Conservation (phyloP, 2,888 invertebrate species). For the Agrypnus murinus region DNA sequence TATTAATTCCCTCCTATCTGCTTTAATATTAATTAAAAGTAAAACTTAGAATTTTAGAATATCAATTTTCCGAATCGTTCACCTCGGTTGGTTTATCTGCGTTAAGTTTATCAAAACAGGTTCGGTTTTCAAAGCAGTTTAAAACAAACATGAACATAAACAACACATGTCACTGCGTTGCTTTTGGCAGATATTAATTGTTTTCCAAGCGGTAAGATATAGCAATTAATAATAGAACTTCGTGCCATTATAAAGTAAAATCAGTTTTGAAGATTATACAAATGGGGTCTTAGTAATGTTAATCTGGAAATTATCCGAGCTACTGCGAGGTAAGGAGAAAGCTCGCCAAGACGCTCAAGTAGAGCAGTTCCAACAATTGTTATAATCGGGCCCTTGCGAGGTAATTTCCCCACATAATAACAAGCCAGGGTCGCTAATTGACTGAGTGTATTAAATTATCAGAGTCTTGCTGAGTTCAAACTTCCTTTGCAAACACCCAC, state of each 20-base stretch:
- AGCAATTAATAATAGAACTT: slow-evolving; percentile 43
- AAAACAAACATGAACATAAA: slow-evolving; percentile 11
- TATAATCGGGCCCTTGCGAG: slow-evolving; percentile 65
- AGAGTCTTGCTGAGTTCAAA: slow-evolving; percentile 63
- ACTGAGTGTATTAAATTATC: slow-evolving; percentile 68
- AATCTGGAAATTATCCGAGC: slow-evolving; percentile 47
- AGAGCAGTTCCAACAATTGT: slow-evolving; percentile 59
- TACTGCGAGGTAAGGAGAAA: slow-evolving; percentile 40
- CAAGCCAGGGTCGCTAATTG: slow-evolving; percentile 67
- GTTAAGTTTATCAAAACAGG: slow-evolving; percentile 2
- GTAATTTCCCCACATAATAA: slow-evolving; percentile 66
- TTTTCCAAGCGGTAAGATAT: slow-evolving; percentile 26
- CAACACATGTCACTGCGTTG: slow-evolving; percentile 13
- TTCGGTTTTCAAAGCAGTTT: neutral
- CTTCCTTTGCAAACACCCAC: slow-evolving; percentile 57
- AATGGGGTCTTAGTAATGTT: slow-evolving; percentile 43
- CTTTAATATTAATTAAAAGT: neutral
- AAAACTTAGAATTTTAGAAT: neutral
- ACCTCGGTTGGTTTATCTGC: too few relatives aligned
- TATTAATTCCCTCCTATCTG: slow-evolving; percentile 5
- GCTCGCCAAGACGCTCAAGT: slow-evolving; percentile 47
- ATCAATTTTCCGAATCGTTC: neutral
- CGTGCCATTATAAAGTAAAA: slow-evolving; percentile 46
- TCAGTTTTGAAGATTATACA: slow-evolving; percentile 45
- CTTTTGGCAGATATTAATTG: slow-evolving; percentile 28